A percentile compares a stretch with the other conserved stretches of the same genome.
phyloP scores from a whole-genome alignment of 2,888 invertebrate genomes.

The Agonum fuliginosum region DNA sequence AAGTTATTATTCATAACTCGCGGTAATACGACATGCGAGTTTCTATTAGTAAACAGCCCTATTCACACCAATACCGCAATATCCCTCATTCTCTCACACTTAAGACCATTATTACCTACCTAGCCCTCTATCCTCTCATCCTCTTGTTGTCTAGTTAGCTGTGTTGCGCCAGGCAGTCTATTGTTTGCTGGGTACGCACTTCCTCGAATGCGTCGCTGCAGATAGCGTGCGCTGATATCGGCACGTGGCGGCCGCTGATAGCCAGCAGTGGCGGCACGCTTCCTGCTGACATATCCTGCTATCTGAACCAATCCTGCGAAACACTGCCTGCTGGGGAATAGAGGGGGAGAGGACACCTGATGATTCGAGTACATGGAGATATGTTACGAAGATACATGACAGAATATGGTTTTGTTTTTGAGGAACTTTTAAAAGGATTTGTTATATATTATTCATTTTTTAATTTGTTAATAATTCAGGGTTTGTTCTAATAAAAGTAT shows the following conservation, averaged over 20 bases:
- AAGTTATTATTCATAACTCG: too few relatives aligned
- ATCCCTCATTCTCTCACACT: too few relatives aligned
- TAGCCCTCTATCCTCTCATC: too few relatives aligned
- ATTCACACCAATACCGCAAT: too few relatives aligned
- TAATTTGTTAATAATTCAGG: too few relatives aligned
- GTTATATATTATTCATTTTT: not conserved
- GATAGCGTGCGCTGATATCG: slow-evolving; percentile 56
- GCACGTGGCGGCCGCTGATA: slow-evolving; percentile 61
- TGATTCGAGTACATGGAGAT: not conserved
- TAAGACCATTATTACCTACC: not conserved
- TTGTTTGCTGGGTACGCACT: slow-evolving; percentile 31
- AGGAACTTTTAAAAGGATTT: not conserved
- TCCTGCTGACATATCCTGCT: slow-evolving; percentile 44
- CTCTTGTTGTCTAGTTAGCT: too few relatives aligned
- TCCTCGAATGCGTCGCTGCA: slow-evolving; percentile 49
- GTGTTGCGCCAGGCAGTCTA: slow-evolving; percentile 7
- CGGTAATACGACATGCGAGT: too few relatives aligned
- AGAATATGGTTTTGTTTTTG: not conserved
- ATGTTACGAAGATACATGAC: not conserved
- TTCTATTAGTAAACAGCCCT: too few relatives aligned
- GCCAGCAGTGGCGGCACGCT: slow-evolving; percentile 32
- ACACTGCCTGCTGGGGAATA: not conserved
- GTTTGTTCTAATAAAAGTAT: too few relatives aligned
- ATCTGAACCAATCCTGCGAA: not conserved
- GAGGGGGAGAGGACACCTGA: not conserved